Evolutionary conservation across 2,797 vertebrate genomes (phyloP), one percentile per base, ranked within the genome.

Genomic region (Hydrophis major): DNA sequence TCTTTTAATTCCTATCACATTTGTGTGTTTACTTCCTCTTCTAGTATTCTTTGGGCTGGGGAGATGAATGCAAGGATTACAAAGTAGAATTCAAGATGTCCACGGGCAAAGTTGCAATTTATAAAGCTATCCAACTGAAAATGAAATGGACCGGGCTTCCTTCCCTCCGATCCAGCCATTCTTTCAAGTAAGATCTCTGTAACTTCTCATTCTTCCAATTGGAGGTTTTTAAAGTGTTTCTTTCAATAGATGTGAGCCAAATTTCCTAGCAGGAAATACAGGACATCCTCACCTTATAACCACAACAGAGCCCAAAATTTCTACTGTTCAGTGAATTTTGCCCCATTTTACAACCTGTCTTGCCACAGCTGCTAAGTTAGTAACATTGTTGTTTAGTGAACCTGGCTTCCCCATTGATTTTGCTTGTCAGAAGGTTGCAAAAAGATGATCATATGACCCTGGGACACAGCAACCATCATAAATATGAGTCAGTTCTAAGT

Each of bases 11-110:
- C 57, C 83, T 89, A 27, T 90, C 91, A 89, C 37, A 20, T 32
- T 50, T 59, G 92, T 96, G 32, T 78, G 20, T 94, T 78, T 69
- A 53, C 16, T 93, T 69, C 90, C 92, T 93, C 16, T 1, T 90
- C 90, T 83, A 96, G 91, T 83, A 92, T 87, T 94, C 94, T 6
- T 4, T 96, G 91, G 94, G 94, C 93, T 96, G 92, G 93, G 93
- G 92, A 28, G 95, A 95, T 55, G 89, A 97, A 69, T 96, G 93
- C 89, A 95, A 0, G 50, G 96, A 96, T 91, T 96, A 94, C 91
- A 94, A 6, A 88, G 94, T 92, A 94, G 42, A 94, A 95, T 55
- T 88, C 16, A 14, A 25, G 27, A 89, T 93, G 87, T 95, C 94
- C 86, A 83, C 50, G 4, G 93, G 93, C 60, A 93, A 91, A 2